Conservation (phyloP, 1,140 invertebrate genomes). For the Dendrolimus punctatus region DNA sequence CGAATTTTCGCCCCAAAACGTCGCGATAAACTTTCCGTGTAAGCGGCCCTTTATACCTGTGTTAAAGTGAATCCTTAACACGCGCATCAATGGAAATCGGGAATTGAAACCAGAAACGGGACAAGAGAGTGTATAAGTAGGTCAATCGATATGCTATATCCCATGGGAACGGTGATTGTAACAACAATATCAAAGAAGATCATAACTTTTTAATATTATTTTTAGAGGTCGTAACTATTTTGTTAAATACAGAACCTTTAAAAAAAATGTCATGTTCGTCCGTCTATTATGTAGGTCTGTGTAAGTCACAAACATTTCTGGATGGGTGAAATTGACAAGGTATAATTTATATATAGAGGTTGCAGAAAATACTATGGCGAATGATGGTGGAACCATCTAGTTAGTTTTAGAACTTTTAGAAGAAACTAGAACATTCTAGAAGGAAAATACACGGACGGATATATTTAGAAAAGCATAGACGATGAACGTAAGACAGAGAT, state of each 20-base stretch:
- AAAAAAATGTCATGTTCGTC: neutral
- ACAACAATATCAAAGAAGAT: conserved; percentile 17
- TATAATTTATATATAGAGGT: too few relatives aligned
- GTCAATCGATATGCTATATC: conserved; percentile 41
- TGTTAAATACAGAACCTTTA: conserved; percentile 1
- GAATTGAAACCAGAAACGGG: conserved; percentile 14
- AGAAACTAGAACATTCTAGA: too few relatives aligned
- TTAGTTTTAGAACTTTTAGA: too few relatives aligned
- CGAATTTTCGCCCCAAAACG: too few relatives aligned
- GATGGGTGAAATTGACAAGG: neutral
- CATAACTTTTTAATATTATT: conserved; percentile 12
- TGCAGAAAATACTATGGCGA: too few relatives aligned
- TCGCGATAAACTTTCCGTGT: too few relatives aligned
- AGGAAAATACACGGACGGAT: too few relatives aligned
- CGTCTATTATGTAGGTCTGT: conserved; percentile 1
- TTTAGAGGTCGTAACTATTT: neutral
- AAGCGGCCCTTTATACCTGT: too few relatives aligned
- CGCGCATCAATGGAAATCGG: neutral
- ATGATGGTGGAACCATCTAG: too few relatives aligned
- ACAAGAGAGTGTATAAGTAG: conserved; percentile 28
- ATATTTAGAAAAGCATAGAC: too few relatives aligned
- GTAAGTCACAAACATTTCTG: neutral
- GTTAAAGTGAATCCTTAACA: too few relatives aligned
- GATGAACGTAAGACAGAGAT: too few relatives aligned
- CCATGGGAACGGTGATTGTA: conserved; percentile 18